Conservation (phyloP, 2,888 invertebrate species). For the Nezara viridula region DNA sequence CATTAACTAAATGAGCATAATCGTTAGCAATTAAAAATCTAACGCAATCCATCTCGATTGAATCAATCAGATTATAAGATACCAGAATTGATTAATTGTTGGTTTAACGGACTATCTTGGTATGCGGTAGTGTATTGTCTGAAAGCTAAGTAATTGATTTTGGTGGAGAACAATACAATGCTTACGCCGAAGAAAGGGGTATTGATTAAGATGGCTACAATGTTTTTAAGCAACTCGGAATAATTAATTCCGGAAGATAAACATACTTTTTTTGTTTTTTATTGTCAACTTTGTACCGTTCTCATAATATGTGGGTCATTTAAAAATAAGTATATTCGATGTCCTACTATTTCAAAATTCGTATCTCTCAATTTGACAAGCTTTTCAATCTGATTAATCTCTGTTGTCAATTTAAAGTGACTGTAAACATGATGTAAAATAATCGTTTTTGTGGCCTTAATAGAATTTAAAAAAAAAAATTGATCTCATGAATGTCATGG, state of each 20-base stretch:
- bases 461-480: too few species aligned
- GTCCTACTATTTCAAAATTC: too few species aligned
- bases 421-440: too few species aligned
- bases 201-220: neutral
- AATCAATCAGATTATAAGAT: neutral
- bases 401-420: too few species aligned
- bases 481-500: too few species aligned
- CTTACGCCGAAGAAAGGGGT: neutral
- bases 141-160: slow-evolving; percentile 28
- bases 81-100: slow-evolving; percentile 21
- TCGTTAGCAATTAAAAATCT: slow-evolving; percentile 7
- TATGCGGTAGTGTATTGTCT: slow-evolving; percentile 10
- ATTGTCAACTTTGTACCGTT: neutral
- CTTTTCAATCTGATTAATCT: too few species aligned
- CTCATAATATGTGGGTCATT: too few species aligned
- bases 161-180: neutral
- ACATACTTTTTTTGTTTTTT: neutral
- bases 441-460: too few species aligned
- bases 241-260: neutral
- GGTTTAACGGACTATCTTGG: neutral
- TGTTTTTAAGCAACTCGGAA: neutral
- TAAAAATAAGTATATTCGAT: too few species aligned
- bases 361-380: too few species aligned
- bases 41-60: neutral
- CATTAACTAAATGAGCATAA: neutral